Conservation (phyloP, 2,797 vertebrate species). For the Diceros bicornis region DNA sequence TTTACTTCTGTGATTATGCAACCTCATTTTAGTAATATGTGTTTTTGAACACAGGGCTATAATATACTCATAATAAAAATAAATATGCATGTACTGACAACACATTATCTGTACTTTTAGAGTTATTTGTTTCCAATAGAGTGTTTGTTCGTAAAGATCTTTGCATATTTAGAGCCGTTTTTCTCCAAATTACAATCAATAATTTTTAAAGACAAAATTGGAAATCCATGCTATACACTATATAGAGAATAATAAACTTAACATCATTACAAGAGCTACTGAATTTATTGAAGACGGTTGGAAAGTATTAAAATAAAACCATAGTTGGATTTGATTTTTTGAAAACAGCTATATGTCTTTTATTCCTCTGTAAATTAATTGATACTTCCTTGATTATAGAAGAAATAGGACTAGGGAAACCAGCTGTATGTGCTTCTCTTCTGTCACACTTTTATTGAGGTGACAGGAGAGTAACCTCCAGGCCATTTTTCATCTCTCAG, state of each 20-base stretch:
- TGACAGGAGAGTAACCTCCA: background rate
- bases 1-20: slow-evolving; percentile 61
- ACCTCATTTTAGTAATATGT: slow-evolving; percentile 71
- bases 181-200: slow-evolving; percentile 35
- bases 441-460: background rate
- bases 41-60: slow-evolving; percentile 70
- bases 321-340: slow-evolving; percentile 38
- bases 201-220: slow-evolving; percentile 39
- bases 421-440: background rate
- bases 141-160: slow-evolving; percentile 36
- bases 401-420: background rate
- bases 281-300: background rate
- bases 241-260: slow-evolving; percentile 3
- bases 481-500: background rate
- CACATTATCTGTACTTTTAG: slow-evolving; percentile 55
- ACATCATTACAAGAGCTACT: background rate
- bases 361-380: slow-evolving; percentile 40
- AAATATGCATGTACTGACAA: slow-evolving; percentile 37
- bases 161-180: slow-evolving; percentile 55
- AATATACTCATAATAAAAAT: slow-evolving; percentile 76
- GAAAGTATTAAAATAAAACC: slow-evolving; percentile 34
- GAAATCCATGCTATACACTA: background rate
- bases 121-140: slow-evolving; percentile 62
- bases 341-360: background rate
- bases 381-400: slow-evolving; percentile 1